These are phyloP conservation scores for Butastur rufipennis DNA, from an alignment of 2,113 vertebrate genomes.

Conservation along the genomic window DNA sequence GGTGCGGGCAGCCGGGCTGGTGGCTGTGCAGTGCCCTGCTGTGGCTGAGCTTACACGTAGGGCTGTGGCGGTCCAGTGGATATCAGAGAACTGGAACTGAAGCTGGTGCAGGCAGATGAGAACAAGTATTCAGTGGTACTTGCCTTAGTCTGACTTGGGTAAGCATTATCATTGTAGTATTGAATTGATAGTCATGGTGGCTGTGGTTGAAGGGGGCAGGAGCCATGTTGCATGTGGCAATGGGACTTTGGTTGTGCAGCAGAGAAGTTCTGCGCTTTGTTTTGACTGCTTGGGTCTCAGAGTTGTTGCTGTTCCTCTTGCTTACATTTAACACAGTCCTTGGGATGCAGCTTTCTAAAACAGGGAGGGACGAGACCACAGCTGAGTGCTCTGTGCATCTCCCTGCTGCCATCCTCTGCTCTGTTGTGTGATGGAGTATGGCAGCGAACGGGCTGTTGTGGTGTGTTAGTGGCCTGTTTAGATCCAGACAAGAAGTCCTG, in stretches of 20 bases:
- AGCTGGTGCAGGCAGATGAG: background rate
- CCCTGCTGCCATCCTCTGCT: background rate
- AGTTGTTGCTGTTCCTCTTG: background rate
- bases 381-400: rapidly evolving
- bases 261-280: rapidly evolving
- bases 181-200: rapidly evolving
- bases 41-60: rapidly evolving
- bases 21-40: background rate
- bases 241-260: background rate
- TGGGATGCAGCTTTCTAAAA: background rate
- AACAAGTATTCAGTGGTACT: rapidly evolving
- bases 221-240: rapidly evolving
- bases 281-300: rapidly evolving
- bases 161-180: rapidly evolving
- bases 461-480: background rate
- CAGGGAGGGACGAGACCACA: background rate
- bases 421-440: rapidly evolving
- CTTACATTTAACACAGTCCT: rapidly evolving
- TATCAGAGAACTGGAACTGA: rapidly evolving
- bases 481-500: background rate
- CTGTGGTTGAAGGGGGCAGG: background rate
- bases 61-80: background rate
- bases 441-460: rapidly evolving
- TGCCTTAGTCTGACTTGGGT: rapidly evolving
- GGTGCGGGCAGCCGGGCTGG: background rate